Conservation (phyloP, 2,888 invertebrate species). For the Orthosia cruda region DNA sequence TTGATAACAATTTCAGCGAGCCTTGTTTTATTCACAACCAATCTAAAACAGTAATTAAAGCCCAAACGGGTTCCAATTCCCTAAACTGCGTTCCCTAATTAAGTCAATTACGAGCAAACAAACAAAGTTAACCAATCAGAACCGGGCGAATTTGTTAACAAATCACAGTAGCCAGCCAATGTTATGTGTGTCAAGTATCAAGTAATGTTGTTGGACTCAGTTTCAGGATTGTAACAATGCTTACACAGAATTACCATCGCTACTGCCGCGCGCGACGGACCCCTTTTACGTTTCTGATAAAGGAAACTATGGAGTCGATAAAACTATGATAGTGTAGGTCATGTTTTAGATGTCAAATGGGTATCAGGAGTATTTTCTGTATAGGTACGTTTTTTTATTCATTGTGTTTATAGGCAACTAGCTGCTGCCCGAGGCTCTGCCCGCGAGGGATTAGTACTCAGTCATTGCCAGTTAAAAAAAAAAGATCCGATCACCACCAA, state of each 20-base stretch:
- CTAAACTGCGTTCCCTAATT: constrained; percentile 1
- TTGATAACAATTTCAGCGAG: neutral
- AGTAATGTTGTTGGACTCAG: constrained; percentile 53
- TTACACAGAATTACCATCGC: constrained; percentile 88
- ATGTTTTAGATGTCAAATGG: neutral
- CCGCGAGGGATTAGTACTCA: too few species aligned
- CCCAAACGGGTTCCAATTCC: neutral
- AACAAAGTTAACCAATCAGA: constrained; percentile 6
- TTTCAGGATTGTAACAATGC: constrained; percentile 87
- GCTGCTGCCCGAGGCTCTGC: too few species aligned
- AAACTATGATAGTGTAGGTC: neutral
- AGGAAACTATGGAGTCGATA: constrained; percentile 62
- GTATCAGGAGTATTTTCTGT: neutral
- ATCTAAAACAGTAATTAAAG: neutral
- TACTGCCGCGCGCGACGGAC: constrained; percentile 70
- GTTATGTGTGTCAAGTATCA: constrained; percentile 77
- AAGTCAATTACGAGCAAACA: neutral
- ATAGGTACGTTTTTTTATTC: too few species aligned
- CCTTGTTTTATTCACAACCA: neutral
- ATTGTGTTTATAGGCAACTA: too few species aligned
- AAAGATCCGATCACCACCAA: too few species aligned
- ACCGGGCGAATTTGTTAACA: neutral
- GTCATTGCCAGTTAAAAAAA: too few species aligned
- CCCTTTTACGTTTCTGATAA: constrained; percentile 71
- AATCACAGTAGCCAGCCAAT: constrained; percentile 11